A percentile compares a stretch with the other conserved stretches of the same genome.
Evolutionary conservation across 2,797 vertebrate species (phyloP).

Genomic region (Lacerta bilineata): DNA sequence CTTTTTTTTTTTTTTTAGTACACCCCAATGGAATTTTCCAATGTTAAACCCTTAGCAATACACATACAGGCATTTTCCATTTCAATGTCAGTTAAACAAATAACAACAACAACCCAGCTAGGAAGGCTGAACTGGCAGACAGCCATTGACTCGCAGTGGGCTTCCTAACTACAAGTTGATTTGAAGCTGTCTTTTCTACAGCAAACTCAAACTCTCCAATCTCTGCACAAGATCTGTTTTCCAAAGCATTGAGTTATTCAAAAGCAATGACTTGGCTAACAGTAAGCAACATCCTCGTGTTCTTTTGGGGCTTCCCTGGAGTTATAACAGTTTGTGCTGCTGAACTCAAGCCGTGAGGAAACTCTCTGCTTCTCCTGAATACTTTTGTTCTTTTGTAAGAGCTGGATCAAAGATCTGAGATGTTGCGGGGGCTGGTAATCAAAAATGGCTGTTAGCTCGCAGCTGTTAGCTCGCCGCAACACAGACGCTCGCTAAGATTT

Average conservation of each 20-base stretch:
- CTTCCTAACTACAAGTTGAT: not conserved
- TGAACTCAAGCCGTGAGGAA: not conserved
- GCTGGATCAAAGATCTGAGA: slow-evolving; percentile 58
- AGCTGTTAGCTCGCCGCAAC: slow-evolving; percentile 7
- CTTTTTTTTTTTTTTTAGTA: no score
- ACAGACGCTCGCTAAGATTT: slow-evolving; percentile 38
- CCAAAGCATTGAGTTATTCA: accelerated
- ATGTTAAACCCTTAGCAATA: no score
- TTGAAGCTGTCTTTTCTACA: not conserved
- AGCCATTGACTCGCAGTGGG: no score
- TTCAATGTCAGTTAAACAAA: no score
- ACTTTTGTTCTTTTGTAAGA: slow-evolving; percentile 73
- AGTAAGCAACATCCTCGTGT: not conserved
- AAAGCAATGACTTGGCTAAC: not conserved
- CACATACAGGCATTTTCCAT: no score
- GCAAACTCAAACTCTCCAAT: no score
- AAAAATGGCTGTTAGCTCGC: slow-evolving; percentile 37
- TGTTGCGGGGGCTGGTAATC: slow-evolving; percentile 53
- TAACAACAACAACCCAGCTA: no score
- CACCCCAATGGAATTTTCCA: no score
- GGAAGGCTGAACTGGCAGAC: no score
- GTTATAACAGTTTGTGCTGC: slow-evolving; percentile 55
- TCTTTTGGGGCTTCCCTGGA: slow-evolving; percentile 21
- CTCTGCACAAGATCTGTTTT: not conserved
- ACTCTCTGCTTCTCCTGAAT: slow-evolving; percentile 37